phyloP scores from a whole-genome alignment of 1,140 invertebrate species.

The Lucilia cuprina region DNA sequence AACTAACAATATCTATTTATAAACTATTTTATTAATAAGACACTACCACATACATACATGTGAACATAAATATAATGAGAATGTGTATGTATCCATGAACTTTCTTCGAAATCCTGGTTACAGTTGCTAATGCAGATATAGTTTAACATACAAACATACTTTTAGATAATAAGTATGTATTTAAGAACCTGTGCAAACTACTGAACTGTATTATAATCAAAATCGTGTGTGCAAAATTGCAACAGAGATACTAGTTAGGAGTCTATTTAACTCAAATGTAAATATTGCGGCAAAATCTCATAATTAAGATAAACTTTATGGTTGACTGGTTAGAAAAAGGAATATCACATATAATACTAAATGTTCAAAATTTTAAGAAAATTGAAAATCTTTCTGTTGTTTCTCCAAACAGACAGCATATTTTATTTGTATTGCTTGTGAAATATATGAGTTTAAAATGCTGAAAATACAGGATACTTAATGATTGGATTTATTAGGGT shows the following conservation, averaged over 20 bases:
- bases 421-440: neutral
- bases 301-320: slow-evolving; percentile 36
- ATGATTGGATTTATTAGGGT: neutral
- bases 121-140: too few relatives aligned
- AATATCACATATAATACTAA: slow-evolving; percentile 22
- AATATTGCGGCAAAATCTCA: slow-evolving; percentile 36
- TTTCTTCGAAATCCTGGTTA: too few relatives aligned
- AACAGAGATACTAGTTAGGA: neutral
- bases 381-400: neutral
- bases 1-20: too few relatives aligned
- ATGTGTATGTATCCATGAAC: too few relatives aligned
- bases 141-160: too few relatives aligned
- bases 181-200: too few relatives aligned
- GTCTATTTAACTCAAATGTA: slow-evolving; percentile 22
- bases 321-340: slow-evolving; percentile 30
- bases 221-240: neutral
- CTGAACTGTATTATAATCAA: too few relatives aligned
- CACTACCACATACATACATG: too few relatives aligned
- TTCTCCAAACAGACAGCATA: neutral
- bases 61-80: too few relatives aligned
- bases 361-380: neutral
- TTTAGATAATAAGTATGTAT: too few relatives aligned
- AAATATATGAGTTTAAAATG: too few relatives aligned
- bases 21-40: too few relatives aligned
- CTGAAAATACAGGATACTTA: neutral